Evolutionary conservation across 1,140 invertebrate genomes (phyloP), one percentile per base, ranked within the genome.

Genomic region (Neodiprion virginianus): DNA sequence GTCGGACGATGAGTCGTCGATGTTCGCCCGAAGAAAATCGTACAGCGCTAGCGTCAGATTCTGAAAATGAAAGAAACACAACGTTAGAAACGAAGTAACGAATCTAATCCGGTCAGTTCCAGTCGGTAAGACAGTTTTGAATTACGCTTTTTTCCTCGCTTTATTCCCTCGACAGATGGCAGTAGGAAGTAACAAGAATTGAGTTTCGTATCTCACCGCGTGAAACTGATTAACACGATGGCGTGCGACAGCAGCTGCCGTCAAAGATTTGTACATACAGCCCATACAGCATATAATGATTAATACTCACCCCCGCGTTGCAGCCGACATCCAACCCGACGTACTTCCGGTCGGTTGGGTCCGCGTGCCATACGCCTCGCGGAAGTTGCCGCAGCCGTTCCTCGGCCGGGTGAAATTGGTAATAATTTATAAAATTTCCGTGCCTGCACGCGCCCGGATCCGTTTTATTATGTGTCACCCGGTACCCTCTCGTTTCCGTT

Each of bases 381-480:
- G 93, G 90, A 79, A 96, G 86, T 76, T 92, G 88, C 69, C 89
- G 88, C 40, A 93, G 88, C 79, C 95, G 90, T 76, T 93, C 91
- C 72, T 90, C 86, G 40, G 92, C 89, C 68, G 93, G 90, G 88
- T 95, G 93, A 84, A 96, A 96, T 80, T 93, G 87, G 84, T 96
- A 96, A 83, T 96, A 96, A 88, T 96, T 96, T 75, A 94, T 95
- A 80, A 96, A 96, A 86, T 96, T 96, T 76, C 95, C 95, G 88
- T 90, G 91, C 81, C 91, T 90, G 8, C 93, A 93, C 65, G 94
- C 93, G 7, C 95, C 95, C 50, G 95, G 94, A 85, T 95, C 91
- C 61, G 75, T 73, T 75, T 80, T 77, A 74, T 75, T 79, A 67
- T 74, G 72, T 17, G 76, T 79, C 28, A 61, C 14, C 40, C 53